A percentile compares a stretch with the other conserved stretches of the same genome.
phyloP scores from a whole-genome alignment of 92 coral and sea anemone genomes.

The Porites cylindrica region DNA sequence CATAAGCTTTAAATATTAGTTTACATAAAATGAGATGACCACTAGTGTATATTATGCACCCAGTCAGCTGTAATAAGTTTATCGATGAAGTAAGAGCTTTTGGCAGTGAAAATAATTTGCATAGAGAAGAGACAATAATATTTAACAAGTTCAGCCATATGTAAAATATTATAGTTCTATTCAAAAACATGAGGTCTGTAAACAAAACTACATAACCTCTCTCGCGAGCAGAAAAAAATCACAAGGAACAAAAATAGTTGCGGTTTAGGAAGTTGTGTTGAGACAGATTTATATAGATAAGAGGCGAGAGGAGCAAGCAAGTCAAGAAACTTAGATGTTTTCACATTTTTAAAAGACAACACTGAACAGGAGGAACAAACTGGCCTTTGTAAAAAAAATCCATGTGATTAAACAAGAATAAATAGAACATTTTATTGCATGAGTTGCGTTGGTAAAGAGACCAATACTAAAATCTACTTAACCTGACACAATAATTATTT shows the following conservation, averaged over 20 bases:
- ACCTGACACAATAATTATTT: neutral
- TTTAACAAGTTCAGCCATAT: constrained; percentile 23
- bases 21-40: neutral
- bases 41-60: neutral
- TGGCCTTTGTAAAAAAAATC: constrained; percentile 27
- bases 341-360: neutral
- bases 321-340: neutral
- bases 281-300: neutral
- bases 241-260: neutral
- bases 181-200: neutral
- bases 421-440: constrained; percentile 8
- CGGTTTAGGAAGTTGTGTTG: neutral
- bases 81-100: neutral
- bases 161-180: constrained; percentile 16
- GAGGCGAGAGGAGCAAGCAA: neutral
- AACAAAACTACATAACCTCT: neutral
- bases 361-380: constrained; percentile 13
- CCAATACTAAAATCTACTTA: constrained; percentile 29
- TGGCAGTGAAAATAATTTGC: constrained; percentile 7
- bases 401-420: constrained; percentile 46
- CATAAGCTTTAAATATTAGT: neutral
- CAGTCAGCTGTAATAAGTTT: too few relatives aligned
- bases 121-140: neutral
- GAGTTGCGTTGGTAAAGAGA: neutral
- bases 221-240: constrained; percentile 6